These are phyloP conservation scores for Phodopus roborovskii DNA, from an alignment of 2,113 vertebrate genomes.

Conservation along the genomic window DNA sequence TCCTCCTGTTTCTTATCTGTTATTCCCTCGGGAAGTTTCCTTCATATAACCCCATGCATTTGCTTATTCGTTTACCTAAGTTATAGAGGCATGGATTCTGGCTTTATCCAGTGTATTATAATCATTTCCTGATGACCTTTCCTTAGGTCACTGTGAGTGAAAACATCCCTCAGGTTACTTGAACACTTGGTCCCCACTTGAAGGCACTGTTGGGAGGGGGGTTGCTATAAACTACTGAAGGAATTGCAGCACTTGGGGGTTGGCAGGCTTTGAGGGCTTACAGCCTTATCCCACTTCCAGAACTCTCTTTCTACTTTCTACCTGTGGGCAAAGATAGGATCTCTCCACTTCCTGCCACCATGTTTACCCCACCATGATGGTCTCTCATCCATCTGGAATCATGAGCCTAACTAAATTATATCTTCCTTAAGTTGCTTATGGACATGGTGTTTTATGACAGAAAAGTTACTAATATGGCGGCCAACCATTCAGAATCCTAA, in stretches of 20 bases:
- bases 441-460: background rate
- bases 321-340: background rate
- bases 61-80: background rate
- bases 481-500: background rate
- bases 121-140: background rate
- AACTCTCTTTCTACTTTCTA: background rate
- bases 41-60: background rate
- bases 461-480: background rate
- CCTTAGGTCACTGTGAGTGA: background rate
- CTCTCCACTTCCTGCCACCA: background rate
- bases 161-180: background rate
- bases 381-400: background rate
- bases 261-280: background rate
- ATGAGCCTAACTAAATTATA: background rate
- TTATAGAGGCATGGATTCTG: background rate
- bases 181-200: background rate
- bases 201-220: background rate
- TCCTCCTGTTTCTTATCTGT: background rate
- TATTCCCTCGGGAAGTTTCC: background rate
- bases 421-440: background rate
- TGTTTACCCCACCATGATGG: background rate
- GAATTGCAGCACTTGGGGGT: background rate
- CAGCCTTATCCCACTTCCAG: background rate
- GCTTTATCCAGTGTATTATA: background rate
- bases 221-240: background rate